Conservation (phyloP, 2,113 vertebrate genomes). For the Marcusenius ussheri region DNA sequence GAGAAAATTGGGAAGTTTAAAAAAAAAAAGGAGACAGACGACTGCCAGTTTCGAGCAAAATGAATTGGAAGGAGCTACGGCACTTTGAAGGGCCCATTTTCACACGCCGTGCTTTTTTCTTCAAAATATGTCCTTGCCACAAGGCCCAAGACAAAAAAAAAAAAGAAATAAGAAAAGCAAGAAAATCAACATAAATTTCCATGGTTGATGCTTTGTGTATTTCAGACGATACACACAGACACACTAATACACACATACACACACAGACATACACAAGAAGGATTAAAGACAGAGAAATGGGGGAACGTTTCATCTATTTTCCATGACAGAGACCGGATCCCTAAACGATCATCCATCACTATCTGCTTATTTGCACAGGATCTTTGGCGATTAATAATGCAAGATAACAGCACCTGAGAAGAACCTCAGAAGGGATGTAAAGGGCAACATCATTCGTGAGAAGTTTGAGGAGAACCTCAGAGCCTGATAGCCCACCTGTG, state of each 20-base stretch:
- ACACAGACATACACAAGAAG: neutral
- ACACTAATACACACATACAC: neutral
- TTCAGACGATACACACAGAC: neutral
- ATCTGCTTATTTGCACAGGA: neutral
- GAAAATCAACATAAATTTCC: neutral
- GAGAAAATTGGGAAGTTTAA: constrained; percentile 34
- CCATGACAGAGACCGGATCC: neutral
- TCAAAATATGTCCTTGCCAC: constrained; percentile 35
- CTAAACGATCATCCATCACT: constrained; percentile 10
- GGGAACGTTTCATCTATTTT: neutral
- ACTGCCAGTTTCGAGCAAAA: constrained; percentile 17
- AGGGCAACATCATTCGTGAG: no score
- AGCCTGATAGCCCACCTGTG: neutral
- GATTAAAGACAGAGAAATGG: neutral
- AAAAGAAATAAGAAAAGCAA: neutral
- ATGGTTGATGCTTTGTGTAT: neutral
- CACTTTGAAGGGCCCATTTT: constrained; percentile 14
- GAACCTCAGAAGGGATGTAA: neutral
- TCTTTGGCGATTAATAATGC: neutral
- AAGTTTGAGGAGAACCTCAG: neutral
- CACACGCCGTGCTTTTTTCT: constrained; percentile 25
- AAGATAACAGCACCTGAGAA: neutral
- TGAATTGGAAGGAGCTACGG: constrained; percentile 27
- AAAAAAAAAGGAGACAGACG: constrained; percentile 12
- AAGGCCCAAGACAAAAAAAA: neutral